A percentile compares a stretch with the other conserved stretches of the same genome.
Evolutionary conservation across 2,113 vertebrate genomes (phyloP).

Genomic region (Paramormyrops kingsleyae): DNA sequence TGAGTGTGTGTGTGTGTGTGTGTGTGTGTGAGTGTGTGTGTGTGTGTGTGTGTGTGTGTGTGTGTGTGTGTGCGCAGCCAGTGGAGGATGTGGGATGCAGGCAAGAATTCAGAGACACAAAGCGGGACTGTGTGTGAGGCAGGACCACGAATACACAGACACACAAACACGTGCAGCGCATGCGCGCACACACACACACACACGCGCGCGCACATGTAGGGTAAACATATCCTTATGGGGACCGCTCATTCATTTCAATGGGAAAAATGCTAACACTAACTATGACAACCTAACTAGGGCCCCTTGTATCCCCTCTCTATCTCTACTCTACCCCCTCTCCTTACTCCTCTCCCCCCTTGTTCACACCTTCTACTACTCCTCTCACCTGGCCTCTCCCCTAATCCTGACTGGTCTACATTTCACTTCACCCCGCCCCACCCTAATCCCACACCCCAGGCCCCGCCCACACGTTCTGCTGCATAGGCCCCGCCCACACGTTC

Average conservation of each 20-base stretch:
- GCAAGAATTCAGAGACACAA: not conserved
- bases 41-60: not conserved
- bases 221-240: too few relatives aligned
- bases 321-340: not conserved
- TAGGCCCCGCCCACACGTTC: not conserved
- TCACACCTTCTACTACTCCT: not conserved
- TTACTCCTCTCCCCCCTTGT: not conserved
- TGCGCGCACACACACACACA: not conserved
- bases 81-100: not conserved
- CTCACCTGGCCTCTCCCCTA: not conserved
- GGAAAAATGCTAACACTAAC: too few relatives aligned
- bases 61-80: not conserved
- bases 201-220: too few relatives aligned
- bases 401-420: not conserved
- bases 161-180: not conserved
- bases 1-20: not conserved
- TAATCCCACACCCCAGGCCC: too few relatives aligned
- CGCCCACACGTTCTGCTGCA: too few relatives aligned
- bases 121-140: not conserved
- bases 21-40: not conserved
- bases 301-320: not conserved
- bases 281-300: too few relatives aligned
- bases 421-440: not conserved
- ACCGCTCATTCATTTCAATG: too few relatives aligned
- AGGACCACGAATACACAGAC: not conserved